Conservation (phyloP, 2,888 invertebrate species). For the Drosophila falleni region DNA sequence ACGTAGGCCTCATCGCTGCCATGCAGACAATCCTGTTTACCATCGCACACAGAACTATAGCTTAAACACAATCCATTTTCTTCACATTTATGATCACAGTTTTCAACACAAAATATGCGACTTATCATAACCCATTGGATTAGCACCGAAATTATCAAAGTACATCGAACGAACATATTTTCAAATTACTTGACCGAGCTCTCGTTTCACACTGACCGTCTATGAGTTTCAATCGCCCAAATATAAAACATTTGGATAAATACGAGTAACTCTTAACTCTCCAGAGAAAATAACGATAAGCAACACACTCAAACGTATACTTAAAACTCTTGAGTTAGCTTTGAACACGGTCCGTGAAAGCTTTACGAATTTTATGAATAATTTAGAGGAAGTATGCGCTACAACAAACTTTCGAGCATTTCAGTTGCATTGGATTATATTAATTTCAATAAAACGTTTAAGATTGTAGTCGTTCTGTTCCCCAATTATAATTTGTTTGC, state of each 20-base stretch:
- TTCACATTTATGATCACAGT: neutral
- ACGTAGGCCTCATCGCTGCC: constrained; percentile 43
- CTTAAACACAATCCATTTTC: neutral
- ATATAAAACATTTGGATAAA: neutral
- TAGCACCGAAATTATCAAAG: neutral
- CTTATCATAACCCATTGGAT: neutral
- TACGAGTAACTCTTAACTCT: neutral
- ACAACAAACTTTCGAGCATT: neutral
- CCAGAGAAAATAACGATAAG: neutral
- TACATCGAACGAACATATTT: neutral
- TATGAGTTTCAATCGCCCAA: neutral
- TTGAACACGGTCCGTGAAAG: neutral
- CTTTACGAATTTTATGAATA: neutral
- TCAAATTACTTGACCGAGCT: neutral
- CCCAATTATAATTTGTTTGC: neutral
- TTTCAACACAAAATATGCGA: neutral
- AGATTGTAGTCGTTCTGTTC: neutral
- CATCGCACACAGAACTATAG: neutral
- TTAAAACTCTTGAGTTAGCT: neutral
- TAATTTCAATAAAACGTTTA: neutral
- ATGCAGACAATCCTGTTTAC: constrained; percentile 4
- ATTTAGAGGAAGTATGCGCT: neutral
- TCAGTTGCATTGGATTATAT: neutral
- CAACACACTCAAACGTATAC: neutral
- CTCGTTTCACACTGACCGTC: neutral